Evolutionary conservation across 2,888 invertebrate genomes (phyloP).

Genomic region (Aquatica leii): DNA sequence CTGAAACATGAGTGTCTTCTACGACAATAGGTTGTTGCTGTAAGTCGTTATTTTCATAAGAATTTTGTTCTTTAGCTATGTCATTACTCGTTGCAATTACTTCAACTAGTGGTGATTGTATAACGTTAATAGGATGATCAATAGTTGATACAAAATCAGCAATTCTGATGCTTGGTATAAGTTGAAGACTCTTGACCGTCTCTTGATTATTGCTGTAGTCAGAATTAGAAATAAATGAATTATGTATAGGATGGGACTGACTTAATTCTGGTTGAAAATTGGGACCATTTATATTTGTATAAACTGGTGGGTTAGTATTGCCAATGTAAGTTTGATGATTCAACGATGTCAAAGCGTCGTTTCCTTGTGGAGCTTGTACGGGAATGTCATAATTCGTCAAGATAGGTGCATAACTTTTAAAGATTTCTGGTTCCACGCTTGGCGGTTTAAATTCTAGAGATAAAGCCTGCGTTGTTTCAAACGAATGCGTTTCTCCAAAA

Average conservation of each 20-base stretch:
- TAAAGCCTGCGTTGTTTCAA: slow-evolving; percentile 5
- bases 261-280: no score
- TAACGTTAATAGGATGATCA: slow-evolving; percentile 75
- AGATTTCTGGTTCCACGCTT: slow-evolving; percentile 18
- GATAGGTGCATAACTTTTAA: slow-evolving; percentile 17
- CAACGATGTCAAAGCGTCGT: slow-evolving; percentile 55
- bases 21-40: slow-evolving; percentile 58
- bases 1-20: slow-evolving; percentile 63
- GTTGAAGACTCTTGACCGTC: slow-evolving; percentile 60
- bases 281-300: neutral
- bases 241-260: neutral
- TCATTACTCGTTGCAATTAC: slow-evolving; percentile 52
- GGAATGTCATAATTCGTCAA: slow-evolving; percentile 22
- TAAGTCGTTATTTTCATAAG: slow-evolving; percentile 20
- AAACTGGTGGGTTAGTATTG: neutral
- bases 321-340: slow-evolving; percentile 58
- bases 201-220: slow-evolving; percentile 8
- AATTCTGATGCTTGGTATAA: slow-evolving; percentile 72
- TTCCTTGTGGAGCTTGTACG: slow-evolving; percentile 43
- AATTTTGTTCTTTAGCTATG: slow-evolving; percentile 29
- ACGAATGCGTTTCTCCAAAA: slow-evolving; percentile 31
- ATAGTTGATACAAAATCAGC: slow-evolving; percentile 75
- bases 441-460: slow-evolving; percentile 26
- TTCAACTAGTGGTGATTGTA: slow-evolving; percentile 75
- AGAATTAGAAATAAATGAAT: neutral